Base-by-base conservation (phyloP, 64 coral and sea anemone species). In the Montipora efflorescens region DNA sequence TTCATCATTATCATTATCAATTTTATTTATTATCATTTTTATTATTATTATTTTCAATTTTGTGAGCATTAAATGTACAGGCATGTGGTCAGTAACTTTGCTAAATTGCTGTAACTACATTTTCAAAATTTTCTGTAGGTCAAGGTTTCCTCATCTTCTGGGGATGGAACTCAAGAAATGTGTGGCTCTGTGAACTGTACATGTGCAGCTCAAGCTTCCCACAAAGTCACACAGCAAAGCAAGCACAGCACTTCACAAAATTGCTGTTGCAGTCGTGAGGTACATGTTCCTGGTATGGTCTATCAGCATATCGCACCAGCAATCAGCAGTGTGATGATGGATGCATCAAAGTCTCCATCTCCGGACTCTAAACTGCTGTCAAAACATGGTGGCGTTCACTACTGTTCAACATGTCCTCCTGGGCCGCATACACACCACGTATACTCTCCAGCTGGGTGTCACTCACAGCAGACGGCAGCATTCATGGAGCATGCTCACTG, bases 401-500 rank as follows among this genome's bases (percentile, higher is more conserved):
- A 94, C 70, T 98, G 96, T 59, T 95, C 96, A 5, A 89, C 82
- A 2, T 98, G 96, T 18, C 96, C 96, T 11, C 96, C 96, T 8
- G 96, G 96, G 10, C 93, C 89, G 12, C 96, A 98, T 61, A 71
- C 96, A 2, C 96, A 98, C 23, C 96, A 98, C 70, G 52, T 98
- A 61, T 98, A 95, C 18, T 92, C 96, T 46, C 84, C 96, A 73
- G 79, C 93, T 47, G 87, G 66, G 11, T 97, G 95, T 87, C 95
- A 97, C 48, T 92, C 95, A 23, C 95, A 94, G 67, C 82, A 86
- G 44, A 16, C 82, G 47, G 75, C 95, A 21, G 66, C 92, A 47
- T 98, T 95, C 82, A 89, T 97, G 50, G 93, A 98, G 28, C 96
- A 98, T 79, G 89, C 89, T 72, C 96, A 98, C 66, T 98, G 96